These are phyloP conservation scores for Acrossocheilus wenchowensis DNA, from an alignment of 2,797 vertebrate species.

Conservation along the genomic window DNA sequence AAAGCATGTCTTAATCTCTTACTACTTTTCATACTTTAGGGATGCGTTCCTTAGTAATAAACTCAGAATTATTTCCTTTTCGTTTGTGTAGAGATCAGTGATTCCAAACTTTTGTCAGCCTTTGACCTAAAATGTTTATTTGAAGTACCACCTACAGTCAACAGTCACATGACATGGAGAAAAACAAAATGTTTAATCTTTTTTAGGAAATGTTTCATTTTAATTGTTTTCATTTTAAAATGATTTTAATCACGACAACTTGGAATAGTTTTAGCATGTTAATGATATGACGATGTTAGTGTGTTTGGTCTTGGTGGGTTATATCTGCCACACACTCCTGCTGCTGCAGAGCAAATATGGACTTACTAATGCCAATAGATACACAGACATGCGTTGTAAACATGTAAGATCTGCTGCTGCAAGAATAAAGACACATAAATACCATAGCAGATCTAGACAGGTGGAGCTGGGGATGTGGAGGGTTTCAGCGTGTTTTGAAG, in stretches of 20 bases:
- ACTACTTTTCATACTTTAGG: neutral
- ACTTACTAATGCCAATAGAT: neutral
- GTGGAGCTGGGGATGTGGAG: neutral
- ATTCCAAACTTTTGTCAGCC: neutral
- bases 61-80: neutral
- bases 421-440: neutral
- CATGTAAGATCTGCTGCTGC: neutral
- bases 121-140: neutral
- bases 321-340: neutral
- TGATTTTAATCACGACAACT: neutral
- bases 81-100: neutral
- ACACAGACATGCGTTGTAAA: neutral
- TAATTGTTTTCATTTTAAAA: neutral
- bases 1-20: neutral
- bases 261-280: neutral
- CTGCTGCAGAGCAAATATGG: neutral
- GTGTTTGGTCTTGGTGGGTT: neutral
- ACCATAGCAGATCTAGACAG: neutral
- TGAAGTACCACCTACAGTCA: neutral
- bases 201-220: neutral
- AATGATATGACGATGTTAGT: neutral
- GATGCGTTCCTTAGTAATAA: neutral
- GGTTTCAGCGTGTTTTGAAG: neutral
- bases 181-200: neutral
- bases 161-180: neutral